Evolutionary conservation across 2,888 invertebrate genomes (phyloP).

Genomic region (Drosophila monieri): DNA sequence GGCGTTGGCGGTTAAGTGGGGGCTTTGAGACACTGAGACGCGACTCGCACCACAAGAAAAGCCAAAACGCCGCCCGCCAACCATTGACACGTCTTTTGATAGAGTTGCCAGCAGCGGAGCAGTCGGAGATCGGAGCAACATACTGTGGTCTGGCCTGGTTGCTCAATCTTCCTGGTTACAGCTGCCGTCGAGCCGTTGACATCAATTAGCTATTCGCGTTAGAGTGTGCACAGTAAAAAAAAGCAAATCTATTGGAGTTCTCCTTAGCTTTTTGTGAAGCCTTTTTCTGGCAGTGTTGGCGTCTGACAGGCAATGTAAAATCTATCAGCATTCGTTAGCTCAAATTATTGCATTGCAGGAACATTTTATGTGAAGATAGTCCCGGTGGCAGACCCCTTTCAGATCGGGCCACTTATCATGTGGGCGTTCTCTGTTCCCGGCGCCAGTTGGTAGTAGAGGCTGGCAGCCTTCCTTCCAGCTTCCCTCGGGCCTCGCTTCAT

Average conservation of each 20-base stretch:
- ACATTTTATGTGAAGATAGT: slow-evolving; percentile 7
- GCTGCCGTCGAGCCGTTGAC: slow-evolving; percentile 67
- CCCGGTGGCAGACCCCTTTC: slow-evolving; percentile 17
- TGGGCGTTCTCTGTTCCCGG: slow-evolving; percentile 24
- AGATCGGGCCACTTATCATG: slow-evolving; percentile 32
- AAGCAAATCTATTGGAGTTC: neutral
- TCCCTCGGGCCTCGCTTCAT: slow-evolving; percentile 61
- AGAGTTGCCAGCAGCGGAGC: slow-evolving; percentile 65
- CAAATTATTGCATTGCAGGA: slow-evolving; percentile 31
- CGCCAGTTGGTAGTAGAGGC: slow-evolving; percentile 15
- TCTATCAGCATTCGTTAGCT: slow-evolving; percentile 34
- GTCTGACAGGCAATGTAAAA: slow-evolving; percentile 16
- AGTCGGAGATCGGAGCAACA: slow-evolving; percentile 48
- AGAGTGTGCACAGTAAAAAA: slow-evolving; percentile 20
- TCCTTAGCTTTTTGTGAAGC: neutral
- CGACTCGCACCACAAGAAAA: slow-evolving; percentile 65
- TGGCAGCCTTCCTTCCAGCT: neutral
- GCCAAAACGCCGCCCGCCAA: slow-evolving; percentile 62
- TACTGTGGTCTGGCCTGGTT: slow-evolving; percentile 67
- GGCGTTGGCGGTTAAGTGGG: slow-evolving; percentile 59
- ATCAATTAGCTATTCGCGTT: slow-evolving; percentile 67
- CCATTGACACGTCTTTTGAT: slow-evolving; percentile 64
- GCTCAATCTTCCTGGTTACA: slow-evolving; percentile 76
- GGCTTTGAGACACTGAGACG: slow-evolving; percentile 36
- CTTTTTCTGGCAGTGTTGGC: slow-evolving; percentile 1